phyloP scores from a whole-genome alignment of 2,888 invertebrate genomes.

The Frankliniella fusca region DNA sequence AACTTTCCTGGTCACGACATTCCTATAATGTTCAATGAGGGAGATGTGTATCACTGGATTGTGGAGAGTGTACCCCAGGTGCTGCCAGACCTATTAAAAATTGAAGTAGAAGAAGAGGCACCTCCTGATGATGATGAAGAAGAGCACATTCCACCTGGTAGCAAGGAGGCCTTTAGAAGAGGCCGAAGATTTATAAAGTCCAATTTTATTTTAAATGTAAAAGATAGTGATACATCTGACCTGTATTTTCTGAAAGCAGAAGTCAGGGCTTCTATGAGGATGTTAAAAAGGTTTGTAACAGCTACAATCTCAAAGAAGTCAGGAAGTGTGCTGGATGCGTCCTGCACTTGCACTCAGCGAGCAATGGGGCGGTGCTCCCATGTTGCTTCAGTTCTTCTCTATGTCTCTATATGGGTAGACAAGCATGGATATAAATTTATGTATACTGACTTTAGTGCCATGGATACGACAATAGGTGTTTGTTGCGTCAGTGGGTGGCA shows the following conservation, averaged over 20 bases:
- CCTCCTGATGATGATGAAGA: not conserved
- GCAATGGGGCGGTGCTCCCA: not conserved
- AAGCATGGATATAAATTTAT: not conserved
- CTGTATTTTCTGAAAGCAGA: not conserved
- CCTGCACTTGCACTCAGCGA: not conserved
- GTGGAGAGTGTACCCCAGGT: not conserved
- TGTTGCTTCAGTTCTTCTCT: not conserved
- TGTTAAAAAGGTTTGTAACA: not conserved
- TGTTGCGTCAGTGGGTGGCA: too few relatives aligned
- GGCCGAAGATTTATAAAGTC: not conserved
- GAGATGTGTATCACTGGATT: not conserved
- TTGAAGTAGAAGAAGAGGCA: not conserved
- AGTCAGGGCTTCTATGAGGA: not conserved
- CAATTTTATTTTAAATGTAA: not conserved
- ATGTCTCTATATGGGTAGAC: not conserved
- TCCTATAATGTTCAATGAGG: not conserved
- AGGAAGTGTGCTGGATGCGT: not conserved
- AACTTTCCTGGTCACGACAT: not conserved
- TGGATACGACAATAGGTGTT: too few relatives aligned
- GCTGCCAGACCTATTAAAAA: not conserved
- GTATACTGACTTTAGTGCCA: not conserved
- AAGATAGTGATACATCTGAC: not conserved
- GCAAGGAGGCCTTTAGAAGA: not conserved
- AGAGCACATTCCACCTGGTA: not conserved
- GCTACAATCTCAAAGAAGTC: not conserved